Conservation (phyloP, 2,888 invertebrate species). For the Strigamia transsilvanica region DNA sequence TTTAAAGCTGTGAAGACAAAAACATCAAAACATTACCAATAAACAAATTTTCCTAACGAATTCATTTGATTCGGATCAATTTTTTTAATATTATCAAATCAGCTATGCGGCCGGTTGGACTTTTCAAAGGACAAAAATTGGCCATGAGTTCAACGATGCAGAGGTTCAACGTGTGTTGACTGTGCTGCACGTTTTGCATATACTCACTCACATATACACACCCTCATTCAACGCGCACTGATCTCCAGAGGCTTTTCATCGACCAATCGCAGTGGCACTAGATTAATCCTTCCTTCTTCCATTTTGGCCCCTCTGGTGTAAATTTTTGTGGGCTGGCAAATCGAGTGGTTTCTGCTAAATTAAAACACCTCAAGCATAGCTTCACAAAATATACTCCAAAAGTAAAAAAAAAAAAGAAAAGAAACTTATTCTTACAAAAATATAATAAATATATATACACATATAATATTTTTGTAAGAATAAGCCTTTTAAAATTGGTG, state of each 20-base stretch:
- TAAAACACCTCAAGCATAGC: conserved; percentile 11
- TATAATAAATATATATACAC: no score
- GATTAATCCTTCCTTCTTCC: conserved; percentile 21
- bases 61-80: not conserved
- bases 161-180: conserved; percentile 21
- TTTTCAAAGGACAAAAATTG: not conserved
- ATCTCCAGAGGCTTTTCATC: conserved; percentile 23
- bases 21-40: no score
- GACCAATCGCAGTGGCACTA: conserved; percentile 20
- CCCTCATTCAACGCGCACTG: not conserved
- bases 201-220: not conserved
- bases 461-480: no score
- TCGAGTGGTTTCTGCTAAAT: conserved; percentile 13
- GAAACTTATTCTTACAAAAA: no score
- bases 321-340: conserved; percentile 24
- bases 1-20: not conserved
- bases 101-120: not conserved
- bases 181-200: conserved; percentile 14
- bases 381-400: not conserved
- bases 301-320: conserved; percentile 11
- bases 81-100: not conserved
- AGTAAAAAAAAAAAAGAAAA: no score
- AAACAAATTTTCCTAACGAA: no score
- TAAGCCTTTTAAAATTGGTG: no score
- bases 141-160: conserved; percentile 25